These are phyloP conservation scores for Drosophila ercepeae DNA, from an alignment of 1,140 invertebrate genomes.

Conservation along the genomic window DNA sequence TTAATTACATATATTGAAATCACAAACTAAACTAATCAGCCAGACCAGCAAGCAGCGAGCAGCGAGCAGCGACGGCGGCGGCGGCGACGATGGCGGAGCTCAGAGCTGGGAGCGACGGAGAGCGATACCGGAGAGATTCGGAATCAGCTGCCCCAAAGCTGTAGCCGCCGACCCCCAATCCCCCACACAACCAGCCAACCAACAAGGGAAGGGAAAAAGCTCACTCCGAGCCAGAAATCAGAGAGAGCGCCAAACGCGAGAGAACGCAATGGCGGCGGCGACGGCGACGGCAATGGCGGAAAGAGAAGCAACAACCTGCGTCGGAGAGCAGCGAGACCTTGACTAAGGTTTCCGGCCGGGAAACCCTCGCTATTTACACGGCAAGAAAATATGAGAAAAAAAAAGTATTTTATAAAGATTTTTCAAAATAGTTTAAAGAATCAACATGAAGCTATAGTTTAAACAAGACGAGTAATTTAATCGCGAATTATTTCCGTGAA, in stretches of 20 bases:
- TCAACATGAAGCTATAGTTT: no score
- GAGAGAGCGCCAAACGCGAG: neutral
- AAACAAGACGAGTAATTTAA: no score
- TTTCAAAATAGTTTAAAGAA: no score
- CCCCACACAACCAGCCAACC: no score
- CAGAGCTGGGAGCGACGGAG: neutral
- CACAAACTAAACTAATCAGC: constrained; percentile 80
- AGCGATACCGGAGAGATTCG: neutral
- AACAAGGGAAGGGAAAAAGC: constrained; percentile 17
- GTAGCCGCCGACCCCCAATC: neutral
- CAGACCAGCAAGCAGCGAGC: constrained; percentile 51
- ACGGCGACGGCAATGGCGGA: constrained; percentile 8
- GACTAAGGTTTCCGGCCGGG: constrained; percentile 50
- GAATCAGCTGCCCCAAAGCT: constrained; percentile 35
- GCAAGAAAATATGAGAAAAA: neutral
- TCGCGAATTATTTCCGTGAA: neutral
- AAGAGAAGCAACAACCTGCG: constrained; percentile 36
- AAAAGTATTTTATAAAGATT: neutral
- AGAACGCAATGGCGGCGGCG: neutral
- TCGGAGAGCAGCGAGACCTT: constrained; percentile 39
- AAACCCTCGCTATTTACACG: constrained; percentile 24
- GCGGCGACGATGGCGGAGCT: neutral
- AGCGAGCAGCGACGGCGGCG: constrained; percentile 5
- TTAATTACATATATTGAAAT: constrained; percentile 79
- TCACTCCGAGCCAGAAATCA: constrained; percentile 3